Evolutionary conservation across 2,888 invertebrate species (phyloP).

Genomic region (Lasius platythorax): DNA sequence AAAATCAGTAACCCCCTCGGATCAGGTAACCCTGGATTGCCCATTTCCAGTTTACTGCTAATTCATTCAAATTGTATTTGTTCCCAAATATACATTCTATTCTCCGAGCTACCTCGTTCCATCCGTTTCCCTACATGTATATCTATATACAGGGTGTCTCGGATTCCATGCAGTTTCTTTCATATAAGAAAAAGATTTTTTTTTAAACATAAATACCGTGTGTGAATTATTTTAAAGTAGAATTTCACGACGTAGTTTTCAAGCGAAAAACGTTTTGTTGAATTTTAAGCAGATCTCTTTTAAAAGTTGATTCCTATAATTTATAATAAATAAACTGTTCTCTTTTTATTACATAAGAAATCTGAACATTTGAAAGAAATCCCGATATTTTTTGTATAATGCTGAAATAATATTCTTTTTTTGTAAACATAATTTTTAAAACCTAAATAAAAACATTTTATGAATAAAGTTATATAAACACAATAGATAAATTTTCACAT

Average conservation of each 20-base stretch:
- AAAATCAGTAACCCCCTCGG: conserved; percentile 66
- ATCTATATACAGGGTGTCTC: not conserved
- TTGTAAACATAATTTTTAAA: too few species aligned
- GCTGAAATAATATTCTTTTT: too few species aligned
- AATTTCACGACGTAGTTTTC: not conserved
- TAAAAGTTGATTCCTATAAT: not conserved
- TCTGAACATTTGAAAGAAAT: too few species aligned
- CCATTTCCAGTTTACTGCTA: conserved; percentile 84
- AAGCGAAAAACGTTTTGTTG: not conserved
- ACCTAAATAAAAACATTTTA: too few species aligned
- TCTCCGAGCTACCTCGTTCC: conserved; percentile 63
- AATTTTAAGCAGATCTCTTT: not conserved
- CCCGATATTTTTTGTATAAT: too few species aligned
- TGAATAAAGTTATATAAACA: too few species aligned
- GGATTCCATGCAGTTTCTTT: conserved; percentile 9
- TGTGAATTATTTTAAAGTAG: not conserved
- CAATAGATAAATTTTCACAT: too few species aligned
- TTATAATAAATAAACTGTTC: not conserved
- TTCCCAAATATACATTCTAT: conserved; percentile 82
- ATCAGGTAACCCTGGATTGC: conserved; percentile 79
- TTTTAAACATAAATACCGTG: not conserved
- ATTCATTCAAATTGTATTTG: conserved; percentile 85
- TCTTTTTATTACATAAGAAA: not conserved
- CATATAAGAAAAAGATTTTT: conserved; percentile 2
- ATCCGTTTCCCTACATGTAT: conserved; percentile 51